Evolutionary conservation across 1,140 invertebrate species (phyloP), one percentile per base, ranked within the genome.

Genomic region (Drosophila athabasca): DNA sequence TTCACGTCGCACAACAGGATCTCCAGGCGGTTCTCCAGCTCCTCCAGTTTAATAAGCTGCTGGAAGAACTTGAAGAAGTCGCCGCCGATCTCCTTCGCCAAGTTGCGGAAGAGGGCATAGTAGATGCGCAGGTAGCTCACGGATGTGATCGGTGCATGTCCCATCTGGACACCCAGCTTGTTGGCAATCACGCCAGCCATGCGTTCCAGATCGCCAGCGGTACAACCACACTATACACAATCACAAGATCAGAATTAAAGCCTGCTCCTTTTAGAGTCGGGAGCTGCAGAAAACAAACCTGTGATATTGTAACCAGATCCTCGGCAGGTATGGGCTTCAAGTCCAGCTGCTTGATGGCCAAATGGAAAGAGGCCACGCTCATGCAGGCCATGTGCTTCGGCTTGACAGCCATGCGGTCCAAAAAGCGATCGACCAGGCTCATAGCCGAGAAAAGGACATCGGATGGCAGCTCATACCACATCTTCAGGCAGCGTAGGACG

Each of bases 381-480:
- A 91, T 91, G 54, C 90, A 91, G 51, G 90, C 91, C 89, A 92
- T 91, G 74, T 92, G 91, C 67, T 92, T 92, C 8, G 91, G 83
- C 67, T 89, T 92, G 62, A 95, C 95, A 90, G 95, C 95, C 94
- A 95, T 95, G 80, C 94, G 95, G 26, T 94, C 95, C 57, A 95
- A 87, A 72, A 95, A 96, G 74, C 95, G 93, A 90, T 97, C 96
- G 90, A 96, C 95, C 61, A 96, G 88, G 90, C 95, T 96, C 90
- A 96, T 94, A 50, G 95, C 95, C 62, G 94, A 94, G 90, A 96
- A 95, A 66, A 96, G 94, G 13, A 96, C 95, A 72, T 96, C 95
- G 9, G 95, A 94, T 4, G 96, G 95, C 78, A 96, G 91, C 88
- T 96, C 95, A 88, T 95, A 97, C 95, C 96, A 96, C 68, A 96